Base-by-base conservation (phyloP, 2,113 vertebrate genomes). In the Ochotona curzoniae region DNA sequence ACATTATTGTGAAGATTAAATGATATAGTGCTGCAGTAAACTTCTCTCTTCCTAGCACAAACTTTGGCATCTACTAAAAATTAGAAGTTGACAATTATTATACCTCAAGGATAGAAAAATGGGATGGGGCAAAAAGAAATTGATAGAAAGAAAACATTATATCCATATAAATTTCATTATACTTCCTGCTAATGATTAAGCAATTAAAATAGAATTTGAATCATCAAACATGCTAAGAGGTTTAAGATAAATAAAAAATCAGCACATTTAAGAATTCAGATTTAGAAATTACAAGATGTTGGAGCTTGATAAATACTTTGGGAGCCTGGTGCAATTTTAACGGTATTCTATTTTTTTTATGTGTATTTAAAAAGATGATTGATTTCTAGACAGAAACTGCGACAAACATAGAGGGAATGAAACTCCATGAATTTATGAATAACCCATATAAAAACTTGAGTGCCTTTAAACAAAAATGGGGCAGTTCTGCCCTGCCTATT, bases 381-480 rank as follows among this genome's bases (percentile, higher is more conserved):
- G 69, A 21, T 79, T 91, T 91, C 88, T 47, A 26, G 26, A 7
- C 2, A 89, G 69, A 91, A 71, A 93, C 23, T 81, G 93, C 93
- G 75, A 84, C 83, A 61, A 94, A 91, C 1, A 35, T 67, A 76
- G 35, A 95, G 96, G 92, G 67, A 32, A 38, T 63, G 66, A 60
- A 91, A 64, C 70, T 95, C 67, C 71, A 12, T 66, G 91, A 94
- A 96, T 88, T 49, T 90, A 11, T 57, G 85, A 96, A 94, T 89
- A 95, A 93, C 87, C 96, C 87, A 93, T 49, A 96, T 76, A 93
- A 83, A 95, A 93, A 83, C 15, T 87, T 84, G 90, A 93, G 95
- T 96, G 71, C 82, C 93, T 96, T 98, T 98, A 94, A 96, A 95
- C 95, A 97, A 97, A 93, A 66, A 82, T 92, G 87, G 74, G 60